Base-by-base conservation (phyloP, 2,797 vertebrate genomes). In the Acrocephalus scirpaceus region DNA sequence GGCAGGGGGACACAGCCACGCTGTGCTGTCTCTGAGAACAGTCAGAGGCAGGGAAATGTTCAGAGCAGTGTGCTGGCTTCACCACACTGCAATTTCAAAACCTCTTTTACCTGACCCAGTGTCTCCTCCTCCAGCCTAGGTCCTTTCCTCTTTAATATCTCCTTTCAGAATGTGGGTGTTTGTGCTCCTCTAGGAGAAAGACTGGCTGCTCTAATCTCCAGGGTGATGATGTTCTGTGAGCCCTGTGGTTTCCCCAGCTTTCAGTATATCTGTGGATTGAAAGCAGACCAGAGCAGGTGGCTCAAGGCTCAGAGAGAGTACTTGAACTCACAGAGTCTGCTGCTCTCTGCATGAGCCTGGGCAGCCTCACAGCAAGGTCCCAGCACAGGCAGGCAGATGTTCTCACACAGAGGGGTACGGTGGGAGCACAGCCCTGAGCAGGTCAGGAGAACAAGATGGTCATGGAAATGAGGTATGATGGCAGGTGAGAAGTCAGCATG, bases 1-100 rank as follows among this genome's bases (percentile, higher is more conserved):
- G n/a, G 25, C 6, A 0, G 12, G 9, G 2, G 25, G 10, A 56
- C 34, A n/a, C 7, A 36, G 65, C 9, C 19, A 25, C 0, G 0
- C 26, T 40, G 4, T 30, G 12, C 57, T 67, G 57, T 51, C 34
- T 54, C 45, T 65, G 14, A 10, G 10, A 50, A 13, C 2, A 1
- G 16, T 25, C 23, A 61, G 15, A 54, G 34, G 32, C 13, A 47
- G 18, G 30, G 11, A 76, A 44, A 29, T 0, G 0, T 34, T 76
- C 44, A 70, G n/a, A 56, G 56, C 36, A 74, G 11, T 4, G 8
- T 48, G 10, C 22, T 69, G 67, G n/a, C 25, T 62, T n/a, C 17
- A 54, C 4, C 56, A 67, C 1, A 3, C 9, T 91, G 72, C 22
- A 67, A 16, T 9, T 60, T 69, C 32, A 75, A 44, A 72, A 20